Conservation (phyloP, 2,797 vertebrate genomes). For the Sebastes itinus region DNA sequence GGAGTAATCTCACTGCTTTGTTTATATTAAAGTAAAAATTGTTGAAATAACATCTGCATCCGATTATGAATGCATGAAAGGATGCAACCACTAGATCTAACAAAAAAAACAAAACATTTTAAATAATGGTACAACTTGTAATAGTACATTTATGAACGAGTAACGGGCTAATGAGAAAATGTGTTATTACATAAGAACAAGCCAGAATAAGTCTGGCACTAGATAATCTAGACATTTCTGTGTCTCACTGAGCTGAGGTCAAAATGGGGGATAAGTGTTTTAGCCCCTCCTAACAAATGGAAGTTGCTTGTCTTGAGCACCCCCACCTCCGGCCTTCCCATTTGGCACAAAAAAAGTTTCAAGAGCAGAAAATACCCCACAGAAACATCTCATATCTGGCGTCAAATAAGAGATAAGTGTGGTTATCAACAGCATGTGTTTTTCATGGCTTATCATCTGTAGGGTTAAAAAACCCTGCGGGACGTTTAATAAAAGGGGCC, state of each 20-base stretch:
- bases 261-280: conserved; percentile 79
- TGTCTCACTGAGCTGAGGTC: conserved; percentile 68
- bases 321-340: conserved; percentile 60
- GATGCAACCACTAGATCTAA: background rate
- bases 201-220: conserved; percentile 22
- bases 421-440: background rate
- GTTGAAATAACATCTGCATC: background rate
- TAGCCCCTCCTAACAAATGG: conserved; percentile 79
- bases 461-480: conserved; percentile 19
- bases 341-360: conserved; percentile 45
- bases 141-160: background rate
- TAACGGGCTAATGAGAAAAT: background rate
- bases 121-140: background rate
- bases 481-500: conserved; percentile 50
- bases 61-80: background rate
- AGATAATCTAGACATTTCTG: conserved; percentile 37
- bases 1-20: background rate
- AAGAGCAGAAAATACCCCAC: conserved; percentile 20
- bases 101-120: too few relatives aligned
- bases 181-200: background rate
- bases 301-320: conserved; percentile 71
- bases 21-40: background rate
- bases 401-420: background rate
- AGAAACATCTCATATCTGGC: background rate
- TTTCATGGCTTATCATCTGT: background rate